Conservation (phyloP, 2,888 invertebrate species). For the Reticulitermes lucifugus region DNA sequence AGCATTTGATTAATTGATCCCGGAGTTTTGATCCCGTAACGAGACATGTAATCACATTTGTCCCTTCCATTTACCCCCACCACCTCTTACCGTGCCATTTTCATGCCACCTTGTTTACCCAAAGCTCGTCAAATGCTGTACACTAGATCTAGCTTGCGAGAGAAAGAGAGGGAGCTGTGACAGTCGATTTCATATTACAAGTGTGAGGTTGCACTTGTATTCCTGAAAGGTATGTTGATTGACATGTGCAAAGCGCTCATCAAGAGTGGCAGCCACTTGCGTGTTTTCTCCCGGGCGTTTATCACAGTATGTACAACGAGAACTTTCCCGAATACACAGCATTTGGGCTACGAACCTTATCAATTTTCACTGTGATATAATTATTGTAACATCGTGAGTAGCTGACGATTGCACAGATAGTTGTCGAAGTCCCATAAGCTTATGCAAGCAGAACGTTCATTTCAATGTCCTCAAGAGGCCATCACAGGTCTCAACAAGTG, state of each 20-base stretch:
- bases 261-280: not conserved
- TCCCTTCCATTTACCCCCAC: not conserved
- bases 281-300: not conserved
- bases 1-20: constrained; percentile 35
- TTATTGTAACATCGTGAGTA: too few species aligned
- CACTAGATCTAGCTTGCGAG: not conserved
- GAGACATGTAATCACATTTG: constrained; percentile 27
- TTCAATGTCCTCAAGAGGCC: too few species aligned
- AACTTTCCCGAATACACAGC: too few species aligned
- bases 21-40: constrained; percentile 23
- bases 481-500: too few species aligned
- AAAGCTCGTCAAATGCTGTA: constrained; percentile 6
- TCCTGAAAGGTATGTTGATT: constrained; percentile 8
- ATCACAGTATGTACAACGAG: not conserved
- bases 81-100: constrained; percentile 5
- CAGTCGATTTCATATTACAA: constrained; percentile 2
- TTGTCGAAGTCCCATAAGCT: too few species aligned
- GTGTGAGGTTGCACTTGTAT: constrained; percentile 12
- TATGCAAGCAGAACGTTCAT: too few species aligned
- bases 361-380: too few species aligned
- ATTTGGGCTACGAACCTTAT: too few species aligned
- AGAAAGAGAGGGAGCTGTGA: not conserved
- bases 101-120: constrained; percentile 17
- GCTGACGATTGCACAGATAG: too few species aligned
- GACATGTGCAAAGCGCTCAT: constrained; percentile 1